Base-by-base conservation (phyloP, 2,888 invertebrate genomes). In the Scotopteryx bipunctaria region DNA sequence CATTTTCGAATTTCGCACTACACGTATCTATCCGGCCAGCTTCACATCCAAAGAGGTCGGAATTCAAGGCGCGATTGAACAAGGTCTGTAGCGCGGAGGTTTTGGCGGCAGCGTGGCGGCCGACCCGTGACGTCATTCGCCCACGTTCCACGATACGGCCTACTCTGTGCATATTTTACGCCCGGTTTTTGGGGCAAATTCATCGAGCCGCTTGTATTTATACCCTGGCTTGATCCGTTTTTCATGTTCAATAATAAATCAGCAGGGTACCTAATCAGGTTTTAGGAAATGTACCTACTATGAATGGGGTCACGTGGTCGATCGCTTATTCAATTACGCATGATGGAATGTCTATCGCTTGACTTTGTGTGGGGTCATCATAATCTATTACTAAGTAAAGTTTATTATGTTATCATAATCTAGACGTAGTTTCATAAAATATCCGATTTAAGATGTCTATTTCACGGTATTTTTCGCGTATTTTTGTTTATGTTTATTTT, bases 51-150 rank as follows among this genome's bases (percentile, higher is more conserved):
- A 59, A 59, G 61, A 61, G 63, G 66, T 57, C 59, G 61, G 63
- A 64, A 66, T 62, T 59, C 67, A 67, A 64, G 66, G 68, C 67
- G 69, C 78, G 76, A 74, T 70, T 77, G 82, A 81, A 79, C 73
- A 77, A 74, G 75, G 78, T 70, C 71, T 73, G 78, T 69, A 66
- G 71, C 61, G 64, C 61, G 66, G 68, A 64, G 64, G 74, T 73
- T 74, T 74, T 70, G 81, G 80, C 82, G 82, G 80, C 81, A 78
- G 76, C 57, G 70, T 75, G 83, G 74, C 81, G 82, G 82, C 78
- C 79, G 78, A 76, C 74, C 69, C 59, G 70, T 86, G 86, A 86
- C 87, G 86, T 86, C 87, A 86, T 57, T 43, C 59, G 62, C 70
- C 68, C 64, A 64, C 56, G 62, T 59, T 55, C 67, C 67, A 67